These are phyloP conservation scores for Parascotia fuliginaria DNA, from an alignment of 2,888 invertebrate species.

Conservation along the genomic window DNA sequence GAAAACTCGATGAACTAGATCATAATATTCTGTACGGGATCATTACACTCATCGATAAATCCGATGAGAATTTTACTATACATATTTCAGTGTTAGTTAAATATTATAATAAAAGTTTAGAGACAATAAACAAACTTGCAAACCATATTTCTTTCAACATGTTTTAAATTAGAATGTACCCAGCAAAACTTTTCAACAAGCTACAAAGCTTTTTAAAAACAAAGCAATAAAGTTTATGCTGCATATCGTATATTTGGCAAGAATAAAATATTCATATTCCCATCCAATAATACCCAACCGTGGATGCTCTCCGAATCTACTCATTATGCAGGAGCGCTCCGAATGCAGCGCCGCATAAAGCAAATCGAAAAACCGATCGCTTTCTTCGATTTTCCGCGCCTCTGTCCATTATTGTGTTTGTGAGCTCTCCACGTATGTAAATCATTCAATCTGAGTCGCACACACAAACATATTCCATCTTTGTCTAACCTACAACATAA, in stretches of 20 bases:
- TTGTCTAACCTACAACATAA: constrained; percentile 49
- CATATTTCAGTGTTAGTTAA: too few species aligned
- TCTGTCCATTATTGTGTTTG: constrained; percentile 80
- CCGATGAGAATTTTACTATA: too few species aligned
- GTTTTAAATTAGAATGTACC: too few species aligned
- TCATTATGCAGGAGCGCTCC: constrained; percentile 65
- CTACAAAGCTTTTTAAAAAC: neutral
- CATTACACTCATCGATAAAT: too few species aligned
- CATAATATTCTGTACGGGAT: too few species aligned
- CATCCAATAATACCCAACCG: constrained; percentile 44
- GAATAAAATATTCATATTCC: constrained; percentile 49
- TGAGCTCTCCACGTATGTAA: constrained; percentile 77
- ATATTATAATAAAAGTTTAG: too few species aligned
- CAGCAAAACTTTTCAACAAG: neutral
- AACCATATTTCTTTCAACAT: too few species aligned
- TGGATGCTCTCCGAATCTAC: constrained; percentile 36
- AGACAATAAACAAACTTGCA: too few species aligned
- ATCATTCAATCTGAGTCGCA: constrained; percentile 64
- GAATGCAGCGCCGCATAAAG: constrained; percentile 59
- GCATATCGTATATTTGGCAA: constrained; percentile 21
- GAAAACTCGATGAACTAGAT: too few species aligned
- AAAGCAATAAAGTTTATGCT: constrained; percentile 14
- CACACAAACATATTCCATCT: constrained; percentile 65
- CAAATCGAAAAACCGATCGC: constrained; percentile 73
- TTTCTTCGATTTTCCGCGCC: constrained; percentile 79